phyloP scores from a whole-genome alignment of 2,888 invertebrate species.

The Rhimphoctona megacephalus region DNA sequence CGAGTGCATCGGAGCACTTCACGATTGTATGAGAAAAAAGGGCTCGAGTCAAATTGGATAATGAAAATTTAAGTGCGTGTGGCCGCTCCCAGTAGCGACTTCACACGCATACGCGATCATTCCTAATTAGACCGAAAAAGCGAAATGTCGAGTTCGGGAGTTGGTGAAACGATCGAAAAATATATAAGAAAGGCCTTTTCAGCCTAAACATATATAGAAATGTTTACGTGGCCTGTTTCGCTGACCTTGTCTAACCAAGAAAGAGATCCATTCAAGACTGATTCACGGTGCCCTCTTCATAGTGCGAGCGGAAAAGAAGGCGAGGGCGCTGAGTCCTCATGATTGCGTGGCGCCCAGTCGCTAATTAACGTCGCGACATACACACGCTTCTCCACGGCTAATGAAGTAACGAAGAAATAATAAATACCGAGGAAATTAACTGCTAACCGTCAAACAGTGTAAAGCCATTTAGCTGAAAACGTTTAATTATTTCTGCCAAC shows the following conservation, averaged over 20 bases:
- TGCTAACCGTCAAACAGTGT: conserved; percentile 12
- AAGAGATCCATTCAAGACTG: conserved; percentile 66
- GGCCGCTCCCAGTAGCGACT: conserved; percentile 76
- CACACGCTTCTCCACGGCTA: conserved; percentile 21
- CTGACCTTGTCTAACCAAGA: conserved; percentile 54
- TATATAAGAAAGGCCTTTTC: conserved; percentile 6
- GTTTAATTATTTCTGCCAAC: conserved; percentile 19
- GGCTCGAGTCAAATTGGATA: conserved; percentile 39
- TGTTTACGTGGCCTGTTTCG: conserved; percentile 37
- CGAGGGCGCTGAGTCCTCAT: conserved; percentile 32
- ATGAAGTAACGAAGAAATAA: conserved; percentile 34
- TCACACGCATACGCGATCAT: conserved; percentile 75
- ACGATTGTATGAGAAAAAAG: conserved; percentile 43
- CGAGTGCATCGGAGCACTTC: conserved; percentile 57
- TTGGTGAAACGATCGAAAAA: conserved; percentile 51
- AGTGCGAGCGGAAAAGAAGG: conserved; percentile 29
- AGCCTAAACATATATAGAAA: conserved; percentile 13
- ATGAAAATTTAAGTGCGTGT: conserved; percentile 60
- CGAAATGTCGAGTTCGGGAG: conserved; percentile 49
- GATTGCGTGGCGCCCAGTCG: conserved; percentile 64
- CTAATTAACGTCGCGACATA: conserved; percentile 66
- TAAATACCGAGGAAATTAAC: conserved; percentile 29
- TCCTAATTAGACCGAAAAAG: conserved; percentile 66
- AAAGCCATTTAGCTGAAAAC: conserved; percentile 26
- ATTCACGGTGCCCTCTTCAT: conserved; percentile 69